Percentiles rank a stretch among this genome's conserved stretches.
phyloP scores from a whole-genome alignment of 2,888 invertebrate species.

The Tipula helvola region DNA sequence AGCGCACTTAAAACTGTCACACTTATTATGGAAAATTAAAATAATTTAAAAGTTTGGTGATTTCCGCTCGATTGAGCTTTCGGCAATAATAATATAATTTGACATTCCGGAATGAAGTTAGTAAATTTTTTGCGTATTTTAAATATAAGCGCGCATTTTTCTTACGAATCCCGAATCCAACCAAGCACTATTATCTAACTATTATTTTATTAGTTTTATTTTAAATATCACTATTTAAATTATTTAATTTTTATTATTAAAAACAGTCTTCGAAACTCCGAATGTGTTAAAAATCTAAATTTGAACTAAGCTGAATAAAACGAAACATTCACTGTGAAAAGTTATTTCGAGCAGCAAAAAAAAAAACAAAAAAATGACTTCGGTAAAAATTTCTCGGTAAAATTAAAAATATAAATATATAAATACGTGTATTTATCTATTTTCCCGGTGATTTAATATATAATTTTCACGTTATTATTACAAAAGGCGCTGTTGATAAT shows the following conservation, averaged over 20 bases:
- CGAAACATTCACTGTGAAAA: background rate
- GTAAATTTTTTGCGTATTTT: background rate
- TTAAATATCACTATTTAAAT: background rate
- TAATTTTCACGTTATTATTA: background rate
- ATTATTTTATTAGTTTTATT: background rate
- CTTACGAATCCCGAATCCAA: background rate
- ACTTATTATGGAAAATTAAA: background rate
- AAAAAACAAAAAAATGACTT: background rate
- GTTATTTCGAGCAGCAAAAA: background rate
- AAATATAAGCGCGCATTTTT: background rate
- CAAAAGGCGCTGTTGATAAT: background rate
- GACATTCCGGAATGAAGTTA: background rate
- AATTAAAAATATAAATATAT: background rate
- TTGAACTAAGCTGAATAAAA: background rate
- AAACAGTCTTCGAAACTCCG: background rate
- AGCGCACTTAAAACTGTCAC: background rate
- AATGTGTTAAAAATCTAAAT: conserved; percentile 5
- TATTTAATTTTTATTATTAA: background rate
- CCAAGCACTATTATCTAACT: background rate
- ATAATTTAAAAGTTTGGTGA: background rate
- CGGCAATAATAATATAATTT: background rate
- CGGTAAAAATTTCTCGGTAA: background rate
- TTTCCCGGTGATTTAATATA: background rate
- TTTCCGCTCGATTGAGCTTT: background rate
- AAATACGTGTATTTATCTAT: background rate